A percentile compares a stretch with the other conserved stretches of the same genome.
Conservation (phyloP, 2,113 vertebrate species). For the Micronycteris hirsuta region DNA sequence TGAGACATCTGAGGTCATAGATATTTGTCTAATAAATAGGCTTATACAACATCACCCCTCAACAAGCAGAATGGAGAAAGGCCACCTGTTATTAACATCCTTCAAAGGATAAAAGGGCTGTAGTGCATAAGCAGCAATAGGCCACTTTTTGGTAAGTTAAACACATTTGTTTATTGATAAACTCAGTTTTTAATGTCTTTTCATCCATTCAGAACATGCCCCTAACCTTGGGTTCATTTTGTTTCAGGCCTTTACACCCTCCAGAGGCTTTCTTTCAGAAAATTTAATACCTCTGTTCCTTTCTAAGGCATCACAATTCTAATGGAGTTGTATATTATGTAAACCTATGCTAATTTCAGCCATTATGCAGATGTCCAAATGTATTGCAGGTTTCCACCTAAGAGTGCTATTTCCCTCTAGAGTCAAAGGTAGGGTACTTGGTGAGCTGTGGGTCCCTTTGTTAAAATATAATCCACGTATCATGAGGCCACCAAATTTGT, state of each 20-base stretch:
- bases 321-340: background rate
- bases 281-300: conserved; percentile 48
- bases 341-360: conserved; percentile 61
- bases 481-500: background rate
- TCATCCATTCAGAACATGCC: background rate
- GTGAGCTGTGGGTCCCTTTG: background rate
- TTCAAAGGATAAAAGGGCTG: accelerated
- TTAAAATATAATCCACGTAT: conserved; percentile 44
- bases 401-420: conserved; percentile 48
- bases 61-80: background rate
- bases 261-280: conserved; percentile 7
- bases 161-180: background rate
- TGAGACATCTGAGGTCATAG: background rate
- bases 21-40: too few species aligned
- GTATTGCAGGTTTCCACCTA: conserved; percentile 42
- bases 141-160: background rate
- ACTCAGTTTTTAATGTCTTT: background rate
- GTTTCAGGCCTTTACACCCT: background rate
- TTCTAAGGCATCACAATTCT: conserved; percentile 8
- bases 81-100: too few species aligned
- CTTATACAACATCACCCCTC: background rate
- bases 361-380: conserved; percentile 48
- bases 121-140: background rate
- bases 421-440: conserved; percentile 22
- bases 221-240: background rate